A percentile compares a stretch with the other conserved stretches of the same genome.
Conservation (phyloP, 1,140 invertebrate species). For the Lepidostoma basale region DNA sequence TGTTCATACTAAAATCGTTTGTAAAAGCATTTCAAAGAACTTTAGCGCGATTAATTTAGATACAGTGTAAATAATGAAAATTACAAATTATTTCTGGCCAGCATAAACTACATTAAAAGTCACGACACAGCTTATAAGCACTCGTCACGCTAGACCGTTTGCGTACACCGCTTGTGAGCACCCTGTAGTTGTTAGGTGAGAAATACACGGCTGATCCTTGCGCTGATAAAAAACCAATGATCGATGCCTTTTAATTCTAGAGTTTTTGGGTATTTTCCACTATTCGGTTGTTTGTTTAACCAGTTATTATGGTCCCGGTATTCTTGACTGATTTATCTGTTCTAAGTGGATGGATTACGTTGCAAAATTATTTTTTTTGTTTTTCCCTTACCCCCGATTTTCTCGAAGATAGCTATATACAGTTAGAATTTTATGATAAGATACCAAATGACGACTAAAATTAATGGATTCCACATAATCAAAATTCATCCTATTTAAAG, state of each 20-base stretch:
- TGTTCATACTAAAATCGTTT: no score
- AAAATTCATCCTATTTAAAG: no score
- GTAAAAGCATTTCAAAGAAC: no score
- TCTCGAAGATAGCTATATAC: no score
- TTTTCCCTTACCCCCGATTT: no score
- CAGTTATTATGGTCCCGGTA: slow-evolving; percentile 5
- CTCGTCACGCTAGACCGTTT: no score
- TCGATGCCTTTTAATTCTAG: slow-evolving; percentile 13
- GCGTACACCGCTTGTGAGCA: slow-evolving; percentile 3
- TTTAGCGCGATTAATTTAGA: no score
- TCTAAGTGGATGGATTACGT: neutral
- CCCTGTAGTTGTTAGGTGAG: slow-evolving; percentile 8
- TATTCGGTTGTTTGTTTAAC: slow-evolving; percentile 6
- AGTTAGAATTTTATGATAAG: no score
- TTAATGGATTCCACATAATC: neutral
- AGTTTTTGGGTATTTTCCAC: neutral
- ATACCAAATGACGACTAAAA: neutral
- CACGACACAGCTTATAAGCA: no score
- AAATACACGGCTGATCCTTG: slow-evolving; percentile 5
- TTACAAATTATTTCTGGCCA: no score
- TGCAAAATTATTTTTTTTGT: neutral
- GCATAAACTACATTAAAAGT: no score
- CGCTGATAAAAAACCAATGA: slow-evolving; percentile 2
- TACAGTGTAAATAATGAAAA: no score
- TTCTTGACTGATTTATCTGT: slow-evolving; percentile 4